Base-by-base conservation (phyloP, 2,888 invertebrate genomes). In the Protodeltote pygarga region DNA sequence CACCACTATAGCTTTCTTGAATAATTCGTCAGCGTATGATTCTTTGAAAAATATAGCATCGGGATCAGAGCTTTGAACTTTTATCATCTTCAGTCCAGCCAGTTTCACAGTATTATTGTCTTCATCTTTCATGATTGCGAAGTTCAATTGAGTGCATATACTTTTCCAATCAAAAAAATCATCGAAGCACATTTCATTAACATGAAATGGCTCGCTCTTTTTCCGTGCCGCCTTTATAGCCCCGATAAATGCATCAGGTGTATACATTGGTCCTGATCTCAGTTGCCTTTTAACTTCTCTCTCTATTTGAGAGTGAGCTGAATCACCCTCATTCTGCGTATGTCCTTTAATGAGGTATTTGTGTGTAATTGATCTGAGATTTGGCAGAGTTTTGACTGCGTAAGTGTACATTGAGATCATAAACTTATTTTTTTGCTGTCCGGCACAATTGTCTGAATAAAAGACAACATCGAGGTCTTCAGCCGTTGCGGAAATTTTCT, bases 381-480 rank as follows among this genome's bases (percentile, higher is more conserved):
- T 45, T 16, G 11, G 38, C 5, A 39, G 9, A 16, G 11, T 50
- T 24, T 34, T 14, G 2, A 44, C 24, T 14, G 32, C 37, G n/a
- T 32, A 32, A n/a, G 11, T 8, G 21, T 45, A 33, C 32, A 38
- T 38, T 2, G 16, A 9, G 3, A 44, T 23, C 35, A 44, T 44
- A 13, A 44, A 31, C 10, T 44, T 31, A 31, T 46, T 40, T 24
- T 49, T 41, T 31, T 48, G 46, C 24, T 47, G 48, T 5, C 58
- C 59, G 14, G 52, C 53, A 41, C 68, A 65, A 44, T 68, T 71
- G 17, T 64, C 71, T 15, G 65, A 59, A 49, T 68, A 71, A 51
- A 72, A 70, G 5, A 72, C 49, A 23, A 70, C 57, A 27, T 47
- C 45, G 20, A 53, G 44, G 32, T 67, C 61, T 35, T 31, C 31